Evolutionary conservation across 2,797 vertebrate species (phyloP), one percentile per base, ranked within the genome.

Genomic region (Chaunax sp.): DNA sequence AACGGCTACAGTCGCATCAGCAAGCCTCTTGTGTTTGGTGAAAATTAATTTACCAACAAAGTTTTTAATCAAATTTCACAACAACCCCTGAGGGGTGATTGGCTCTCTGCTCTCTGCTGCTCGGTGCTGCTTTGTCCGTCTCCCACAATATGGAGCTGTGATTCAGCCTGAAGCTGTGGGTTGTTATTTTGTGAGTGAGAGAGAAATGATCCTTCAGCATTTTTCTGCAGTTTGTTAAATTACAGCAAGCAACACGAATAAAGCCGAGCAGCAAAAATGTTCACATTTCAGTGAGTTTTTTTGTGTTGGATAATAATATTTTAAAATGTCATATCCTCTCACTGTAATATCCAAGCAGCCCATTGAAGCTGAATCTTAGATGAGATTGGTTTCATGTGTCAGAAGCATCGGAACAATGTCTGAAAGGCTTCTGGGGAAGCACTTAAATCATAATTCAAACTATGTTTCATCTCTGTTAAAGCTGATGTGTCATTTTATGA

Each of bases 11-110:
- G 78, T 80, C 12, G 53, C 83, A 82, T 86, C 87, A 89, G 78
- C 83, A 82, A 70, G 73, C 73, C 80, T 63, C 78, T 72, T 57
- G 75, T 80, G 87, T 86, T 87, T 80, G 82, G 58, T 80, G 78
- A 76, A 79, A 87, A 87, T 87, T 71, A 80, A 91, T 87, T 89
- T 86, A 84, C 78, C 73, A 84, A 79, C 84, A 85, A 88, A 85
- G 78, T 85, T 87, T 88, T 81, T 86, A 88, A 91, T 91, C 77
- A 83, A 77, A 85, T 81, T 80, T 69, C 64, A 59, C 56, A 41
- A 45, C 78, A 28, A 5, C 18, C 51, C 82, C 86, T n/a, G 54
- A 79, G 74, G 78, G 62, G 20, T 30, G 59, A 62, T 57, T 23
- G 53, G 67, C 69, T 66, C 46, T 38, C 11, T 53, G 58, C 64